Conservation (phyloP, 2,797 vertebrate species). For the Poeciliopsis presidionis region DNA sequence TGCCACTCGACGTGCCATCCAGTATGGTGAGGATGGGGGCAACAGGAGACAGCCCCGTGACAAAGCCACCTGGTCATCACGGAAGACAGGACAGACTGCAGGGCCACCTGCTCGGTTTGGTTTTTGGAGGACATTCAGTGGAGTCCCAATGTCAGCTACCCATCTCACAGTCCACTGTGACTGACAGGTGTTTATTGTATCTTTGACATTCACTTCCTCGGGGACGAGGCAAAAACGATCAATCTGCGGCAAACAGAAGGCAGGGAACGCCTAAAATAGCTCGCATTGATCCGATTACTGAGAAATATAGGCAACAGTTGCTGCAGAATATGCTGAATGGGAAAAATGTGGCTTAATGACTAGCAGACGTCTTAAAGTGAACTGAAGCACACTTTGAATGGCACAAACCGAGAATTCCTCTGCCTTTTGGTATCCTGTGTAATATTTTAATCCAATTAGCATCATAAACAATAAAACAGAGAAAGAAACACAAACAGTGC, state of each 20-base stretch:
- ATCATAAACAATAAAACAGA: conserved; percentile 44
- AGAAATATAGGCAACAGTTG: conserved; percentile 15
- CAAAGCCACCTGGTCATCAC: conserved; percentile 78
- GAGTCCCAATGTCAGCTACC: conserved; percentile 72
- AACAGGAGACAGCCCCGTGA: conserved; percentile 74
- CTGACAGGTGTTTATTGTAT: conserved; percentile 66
- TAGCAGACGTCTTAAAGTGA: conserved; percentile 5
- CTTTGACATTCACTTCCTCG: conserved; percentile 47
- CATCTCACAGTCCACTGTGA: conserved; percentile 61
- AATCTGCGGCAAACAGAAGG: conserved; percentile 29
- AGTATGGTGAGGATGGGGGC: conserved; percentile 70
- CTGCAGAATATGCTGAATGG: background rate
- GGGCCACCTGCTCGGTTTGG: conserved; percentile 72
- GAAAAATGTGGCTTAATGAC: background rate
- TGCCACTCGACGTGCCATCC: conserved; percentile 75
- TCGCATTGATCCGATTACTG: conserved; percentile 25
- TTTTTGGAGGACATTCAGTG: conserved; percentile 73
- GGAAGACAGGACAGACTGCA: conserved; percentile 70
- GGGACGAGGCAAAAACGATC: conserved; percentile 27
- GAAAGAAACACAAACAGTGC: conserved; percentile 41
- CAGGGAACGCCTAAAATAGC: conserved; percentile 28
- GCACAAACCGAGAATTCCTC: conserved; percentile 9
- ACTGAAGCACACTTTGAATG: conserved; percentile 15
- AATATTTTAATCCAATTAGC: conserved; percentile 42
- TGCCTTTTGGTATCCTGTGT: conserved; percentile 25